Conservation (phyloP, 2,113 vertebrate genomes). For the Thalassarche chlororhynchos region DNA sequence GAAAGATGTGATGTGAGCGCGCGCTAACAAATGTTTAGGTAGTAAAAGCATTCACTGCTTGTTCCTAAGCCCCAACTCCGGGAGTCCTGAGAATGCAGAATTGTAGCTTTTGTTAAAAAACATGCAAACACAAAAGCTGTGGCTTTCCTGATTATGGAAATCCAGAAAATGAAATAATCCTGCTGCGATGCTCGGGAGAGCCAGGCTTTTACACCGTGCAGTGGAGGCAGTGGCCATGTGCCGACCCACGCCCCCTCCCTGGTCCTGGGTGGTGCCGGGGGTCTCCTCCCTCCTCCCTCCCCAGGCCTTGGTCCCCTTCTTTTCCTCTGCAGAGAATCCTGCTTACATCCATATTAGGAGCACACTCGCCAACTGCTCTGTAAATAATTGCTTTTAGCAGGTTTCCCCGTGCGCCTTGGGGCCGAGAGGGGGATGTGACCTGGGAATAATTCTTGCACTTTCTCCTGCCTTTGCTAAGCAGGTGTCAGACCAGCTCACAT, state of each 20-base stretch:
- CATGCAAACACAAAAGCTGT: background rate
- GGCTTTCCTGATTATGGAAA: background rate
- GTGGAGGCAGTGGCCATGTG: fast-evolving
- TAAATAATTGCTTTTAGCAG: background rate
- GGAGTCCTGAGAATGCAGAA: background rate
- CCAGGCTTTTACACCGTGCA: fast-evolving
- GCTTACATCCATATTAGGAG: background rate
- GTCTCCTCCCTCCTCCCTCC: background rate
- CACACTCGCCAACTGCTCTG: background rate
- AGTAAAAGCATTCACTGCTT: background rate
- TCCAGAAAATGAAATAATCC: background rate
- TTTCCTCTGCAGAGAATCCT: background rate
- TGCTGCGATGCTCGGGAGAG: fast-evolving
- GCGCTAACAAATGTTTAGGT: background rate
- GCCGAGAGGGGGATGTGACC: background rate
- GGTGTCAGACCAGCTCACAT: fast-evolving
- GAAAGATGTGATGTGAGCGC: background rate
- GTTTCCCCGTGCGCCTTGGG: background rate
- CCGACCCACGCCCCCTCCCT: background rate
- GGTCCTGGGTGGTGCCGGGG: background rate
- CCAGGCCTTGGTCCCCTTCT: background rate
- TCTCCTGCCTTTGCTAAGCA: background rate
- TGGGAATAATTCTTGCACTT: background rate
- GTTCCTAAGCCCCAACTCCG: background rate
- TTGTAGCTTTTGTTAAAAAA: background rate